phyloP scores from a whole-genome alignment of 1,140 invertebrate genomes.

The Wasmannia auropunctata region DNA sequence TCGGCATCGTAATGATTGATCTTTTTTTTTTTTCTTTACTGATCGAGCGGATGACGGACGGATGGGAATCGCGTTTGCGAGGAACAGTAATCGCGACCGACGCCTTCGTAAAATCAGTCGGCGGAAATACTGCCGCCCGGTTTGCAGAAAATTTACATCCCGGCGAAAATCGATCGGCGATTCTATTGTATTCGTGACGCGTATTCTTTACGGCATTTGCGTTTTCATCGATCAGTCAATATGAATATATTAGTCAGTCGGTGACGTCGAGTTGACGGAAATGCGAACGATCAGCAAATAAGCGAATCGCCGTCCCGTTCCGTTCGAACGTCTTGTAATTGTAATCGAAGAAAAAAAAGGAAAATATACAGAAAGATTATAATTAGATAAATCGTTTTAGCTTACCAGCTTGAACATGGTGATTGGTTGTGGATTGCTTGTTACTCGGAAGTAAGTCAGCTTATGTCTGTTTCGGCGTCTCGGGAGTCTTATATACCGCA shows the following conservation, averaged over 20 bases:
- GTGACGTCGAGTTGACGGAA: not conserved
- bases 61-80: not conserved
- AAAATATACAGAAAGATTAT: not conserved
- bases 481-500: constrained; percentile 80
- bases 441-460: constrained; percentile 81
- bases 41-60: not conserved
- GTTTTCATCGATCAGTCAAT: constrained; percentile 8
- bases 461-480: constrained; percentile 72
- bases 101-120: not conserved
- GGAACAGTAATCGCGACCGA: not conserved
- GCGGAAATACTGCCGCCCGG: not conserved
- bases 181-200: not conserved
- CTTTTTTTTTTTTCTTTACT: not conserved
- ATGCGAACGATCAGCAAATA: not conserved
- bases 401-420: constrained; percentile 86
- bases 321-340: not conserved
- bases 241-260: not conserved
- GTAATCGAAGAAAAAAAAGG: not conserved
- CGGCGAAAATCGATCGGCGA: not conserved
- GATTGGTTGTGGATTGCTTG: constrained; percentile 77
- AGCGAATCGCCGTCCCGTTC: not conserved
- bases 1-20: not conserved
- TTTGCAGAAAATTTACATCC: not conserved
- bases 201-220: not conserved
- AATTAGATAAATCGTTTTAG: constrained; percentile 27